Percentiles rank a stretch among this genome's conserved stretches.
These are phyloP conservation scores for Pogonocherus hispidulus DNA, from an alignment of 2,888 invertebrate genomes.

Conservation along the genomic window DNA sequence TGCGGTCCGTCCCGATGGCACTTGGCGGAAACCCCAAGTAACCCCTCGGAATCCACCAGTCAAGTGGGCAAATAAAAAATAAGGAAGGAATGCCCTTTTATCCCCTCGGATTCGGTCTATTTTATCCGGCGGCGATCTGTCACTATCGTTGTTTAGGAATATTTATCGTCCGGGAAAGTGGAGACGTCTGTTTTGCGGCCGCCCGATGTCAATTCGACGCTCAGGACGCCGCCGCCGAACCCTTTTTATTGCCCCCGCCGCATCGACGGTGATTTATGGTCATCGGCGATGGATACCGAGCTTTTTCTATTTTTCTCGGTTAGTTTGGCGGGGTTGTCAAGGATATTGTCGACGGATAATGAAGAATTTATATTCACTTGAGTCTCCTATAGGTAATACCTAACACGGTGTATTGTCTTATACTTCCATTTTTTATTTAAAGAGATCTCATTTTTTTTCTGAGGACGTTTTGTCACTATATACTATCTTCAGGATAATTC, in stretches of 20 bases:
- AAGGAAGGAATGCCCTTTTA: conserved; percentile 61
- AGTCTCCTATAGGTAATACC: too few species aligned
- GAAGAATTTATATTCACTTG: too few species aligned
- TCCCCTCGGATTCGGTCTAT: conserved; percentile 61
- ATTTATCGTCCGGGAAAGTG: conserved; percentile 56
- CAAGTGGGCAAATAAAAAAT: conserved; percentile 64
- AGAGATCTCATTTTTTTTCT: too few species aligned
- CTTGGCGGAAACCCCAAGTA: conserved; percentile 52
- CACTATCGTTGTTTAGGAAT: conserved; percentile 62
- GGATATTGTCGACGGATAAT: neutral
- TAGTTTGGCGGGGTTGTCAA: conserved; percentile 4
- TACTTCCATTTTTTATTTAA: too few species aligned
- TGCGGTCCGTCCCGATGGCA: conserved; percentile 32
- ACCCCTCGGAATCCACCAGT: conserved; percentile 61
- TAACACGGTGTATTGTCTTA: too few species aligned
- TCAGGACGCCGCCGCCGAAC: conserved; percentile 23
- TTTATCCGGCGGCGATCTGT: conserved; percentile 63
- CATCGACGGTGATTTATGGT: conserved; percentile 22
- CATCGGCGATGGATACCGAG: neutral
- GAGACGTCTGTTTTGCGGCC: conserved; percentile 50
- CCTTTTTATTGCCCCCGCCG: conserved; percentile 28
- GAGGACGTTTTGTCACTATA: too few species aligned
- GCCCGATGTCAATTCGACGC: conserved; percentile 44
- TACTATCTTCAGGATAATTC: too few species aligned
- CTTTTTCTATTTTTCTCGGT: conserved; percentile 25